Percentiles rank a stretch among this genome's conserved stretches.
These are phyloP conservation scores for Epicampocera succincta DNA, from an alignment of 2,888 invertebrate species.

Conservation along the genomic window DNA sequence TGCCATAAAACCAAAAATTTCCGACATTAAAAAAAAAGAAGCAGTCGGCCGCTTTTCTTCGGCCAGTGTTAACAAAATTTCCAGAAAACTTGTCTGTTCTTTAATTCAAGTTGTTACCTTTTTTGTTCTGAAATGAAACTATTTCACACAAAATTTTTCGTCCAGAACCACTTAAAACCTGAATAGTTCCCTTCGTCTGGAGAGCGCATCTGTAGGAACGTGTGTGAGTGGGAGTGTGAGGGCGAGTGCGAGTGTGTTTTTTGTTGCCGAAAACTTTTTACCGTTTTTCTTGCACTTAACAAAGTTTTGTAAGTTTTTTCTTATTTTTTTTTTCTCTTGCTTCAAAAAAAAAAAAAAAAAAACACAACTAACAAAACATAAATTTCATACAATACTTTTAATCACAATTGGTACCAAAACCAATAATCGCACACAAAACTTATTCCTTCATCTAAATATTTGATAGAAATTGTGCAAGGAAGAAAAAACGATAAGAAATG, in stretches of 20 bases:
- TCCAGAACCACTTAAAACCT: constrained; percentile 66
- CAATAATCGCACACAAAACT: constrained; percentile 68
- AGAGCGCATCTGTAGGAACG: neutral
- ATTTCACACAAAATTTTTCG: constrained; percentile 52
- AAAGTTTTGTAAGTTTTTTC: constrained; percentile 38
- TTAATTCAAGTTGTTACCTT: neutral
- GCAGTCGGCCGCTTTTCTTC: no score
- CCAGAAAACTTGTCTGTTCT: neutral
- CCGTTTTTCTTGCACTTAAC: constrained; percentile 45
- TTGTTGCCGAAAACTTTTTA: constrained; percentile 47
- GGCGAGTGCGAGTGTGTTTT: no score
- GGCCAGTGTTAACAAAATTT: neutral
- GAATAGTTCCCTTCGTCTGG: constrained; percentile 18
- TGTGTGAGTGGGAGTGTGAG: constrained; percentile 17
- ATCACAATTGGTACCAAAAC: constrained; percentile 70
- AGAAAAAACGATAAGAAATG: constrained; percentile 30
- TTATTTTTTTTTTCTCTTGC: no score
- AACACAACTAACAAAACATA: constrained; percentile 56
- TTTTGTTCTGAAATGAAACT: constrained; percentile 2
- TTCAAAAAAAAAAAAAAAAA: no score
- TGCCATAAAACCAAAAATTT: no score
- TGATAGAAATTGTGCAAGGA: constrained; percentile 37
- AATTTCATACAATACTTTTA: constrained; percentile 68
- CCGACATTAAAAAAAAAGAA: no score
- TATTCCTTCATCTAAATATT: constrained; percentile 60